These are phyloP conservation scores for Boulengeromyrus knoepffleri DNA, from an alignment of 2,113 vertebrate genomes.

Conservation along the genomic window DNA sequence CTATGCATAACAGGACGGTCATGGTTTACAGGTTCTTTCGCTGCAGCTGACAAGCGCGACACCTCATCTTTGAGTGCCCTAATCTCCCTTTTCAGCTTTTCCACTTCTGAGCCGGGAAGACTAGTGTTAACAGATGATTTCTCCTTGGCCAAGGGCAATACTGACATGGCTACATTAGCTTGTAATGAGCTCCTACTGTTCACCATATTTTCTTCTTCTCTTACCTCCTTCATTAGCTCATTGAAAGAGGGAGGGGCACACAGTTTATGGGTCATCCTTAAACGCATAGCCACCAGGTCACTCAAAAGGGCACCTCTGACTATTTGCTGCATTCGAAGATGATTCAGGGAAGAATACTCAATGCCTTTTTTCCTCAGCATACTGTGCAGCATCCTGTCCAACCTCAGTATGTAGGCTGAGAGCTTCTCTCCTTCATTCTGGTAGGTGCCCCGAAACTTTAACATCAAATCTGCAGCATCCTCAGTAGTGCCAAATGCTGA, in stretches of 20 bases:
- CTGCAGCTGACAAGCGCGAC: too few relatives aligned
- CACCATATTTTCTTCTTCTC: too few relatives aligned
- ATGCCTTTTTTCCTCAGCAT: neutral
- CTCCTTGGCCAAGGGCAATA: too few relatives aligned
- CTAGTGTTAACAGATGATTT: too few relatives aligned
- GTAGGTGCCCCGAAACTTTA: neutral
- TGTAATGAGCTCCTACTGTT: too few relatives aligned
- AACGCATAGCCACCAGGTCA: neutral
- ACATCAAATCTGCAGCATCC: neutral
- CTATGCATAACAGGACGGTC: too few relatives aligned
- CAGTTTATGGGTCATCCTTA: neutral
- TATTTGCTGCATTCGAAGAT: neutral
- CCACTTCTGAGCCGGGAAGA: too few relatives aligned
- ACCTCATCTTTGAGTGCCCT: too few relatives aligned
- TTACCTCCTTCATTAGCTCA: too few relatives aligned
- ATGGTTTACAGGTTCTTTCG: too few relatives aligned
- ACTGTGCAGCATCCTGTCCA: slow-evolving; percentile 7
- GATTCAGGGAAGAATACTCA: neutral
- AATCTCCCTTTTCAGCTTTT: too few relatives aligned
- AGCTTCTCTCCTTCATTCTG: slow-evolving; percentile 4
- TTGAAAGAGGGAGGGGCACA: neutral
- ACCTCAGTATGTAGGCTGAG: neutral
- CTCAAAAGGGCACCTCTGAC: neutral
- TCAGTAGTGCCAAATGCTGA: slow-evolving; percentile 7
- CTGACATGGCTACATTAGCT: too few relatives aligned